Base-by-base conservation (phyloP, 2,113 vertebrate genomes). In the Sturnus vulgaris region DNA sequence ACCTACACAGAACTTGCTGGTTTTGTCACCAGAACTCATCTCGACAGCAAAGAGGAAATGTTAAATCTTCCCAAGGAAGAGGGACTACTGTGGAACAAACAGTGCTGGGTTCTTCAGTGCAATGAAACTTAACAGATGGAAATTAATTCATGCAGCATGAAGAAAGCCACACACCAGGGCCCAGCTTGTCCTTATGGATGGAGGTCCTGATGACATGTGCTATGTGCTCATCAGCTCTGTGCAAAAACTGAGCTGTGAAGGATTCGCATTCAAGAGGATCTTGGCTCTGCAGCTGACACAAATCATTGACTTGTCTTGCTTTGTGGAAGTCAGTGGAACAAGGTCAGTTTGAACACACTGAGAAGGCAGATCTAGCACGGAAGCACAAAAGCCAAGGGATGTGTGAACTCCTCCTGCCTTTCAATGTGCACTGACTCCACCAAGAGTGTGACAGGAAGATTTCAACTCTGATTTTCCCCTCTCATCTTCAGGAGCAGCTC, bases 321-420 rank as follows among this genome's bases (percentile, higher is more conserved):
- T 30, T 71, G 50, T 57, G 42, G 56, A 65, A 90, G 30, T 52
- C 64, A 60, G 60, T 35, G 61, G 31, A 76, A 27, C 44, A 21
- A 93, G 30, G 63, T 91, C 63, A 70, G 4, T 49, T 61, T 63
- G 83, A 83, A 44, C 44, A 47, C n/a, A 23, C 30, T 15, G 31
- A 71, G 52, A 86, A 72, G 0, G 2, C 7, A 87, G 70, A 31
- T 61, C 42, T 66, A 42, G 47, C 12, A 14, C 0, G 0, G 33
- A 65, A 39, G 11, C 1, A 1, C 31, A 35, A 69, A 73, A 85
- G 42, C n/a, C 39, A 69, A 68, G 42, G 42, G 61, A 46, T 2
- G 2, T 44, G 63, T 70, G 70, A 88, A 64, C 20, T 80, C 57
- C 64, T 86, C 21, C 53, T 52, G 55, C 47, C 72, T 83, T 88